These are phyloP conservation scores for Semnornis frantzii DNA, from an alignment of 2,113 vertebrate genomes.

Conservation along the genomic window DNA sequence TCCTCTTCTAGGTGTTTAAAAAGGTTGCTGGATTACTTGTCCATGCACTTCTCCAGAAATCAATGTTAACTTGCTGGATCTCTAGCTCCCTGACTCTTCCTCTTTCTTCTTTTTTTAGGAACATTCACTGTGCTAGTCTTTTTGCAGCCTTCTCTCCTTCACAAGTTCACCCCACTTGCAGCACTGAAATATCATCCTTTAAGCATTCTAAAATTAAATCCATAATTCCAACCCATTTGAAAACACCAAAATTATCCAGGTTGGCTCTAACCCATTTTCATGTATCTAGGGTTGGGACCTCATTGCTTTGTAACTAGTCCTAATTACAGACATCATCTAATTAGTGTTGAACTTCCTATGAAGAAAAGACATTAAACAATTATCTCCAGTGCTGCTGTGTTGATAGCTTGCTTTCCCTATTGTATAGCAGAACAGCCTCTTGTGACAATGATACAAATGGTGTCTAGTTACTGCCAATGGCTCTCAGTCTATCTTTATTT, in stretches of 20 bases:
- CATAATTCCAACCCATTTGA: not conserved
- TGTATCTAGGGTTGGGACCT: not conserved
- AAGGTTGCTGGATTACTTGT: not conserved
- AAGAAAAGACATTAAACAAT: slow-evolving; percentile 30
- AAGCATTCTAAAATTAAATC: slow-evolving; percentile 24
- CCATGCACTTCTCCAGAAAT: not conserved
- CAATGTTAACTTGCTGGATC: not conserved
- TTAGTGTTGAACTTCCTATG: not conserved
- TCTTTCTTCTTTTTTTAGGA: slow-evolving; percentile 8
- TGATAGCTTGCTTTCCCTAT: not conserved
- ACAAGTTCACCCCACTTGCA: not conserved
- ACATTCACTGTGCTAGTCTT: not conserved
- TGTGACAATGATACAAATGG: not conserved
- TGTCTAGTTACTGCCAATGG: not conserved
- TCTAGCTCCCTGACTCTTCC: not conserved
- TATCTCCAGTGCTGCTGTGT: not conserved
- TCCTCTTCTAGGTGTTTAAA: not conserved
- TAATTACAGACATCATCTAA: slow-evolving; percentile 55
- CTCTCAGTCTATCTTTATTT: slow-evolving; percentile 43
- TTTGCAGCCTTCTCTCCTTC: not conserved
- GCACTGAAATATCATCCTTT: not conserved
- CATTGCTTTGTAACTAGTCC: slow-evolving; percentile 4
- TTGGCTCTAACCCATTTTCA: slow-evolving; percentile 26
- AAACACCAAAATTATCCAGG: slow-evolving; percentile 4
- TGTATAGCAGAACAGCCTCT: not conserved